These are phyloP conservation scores for Drosophila prostipennis DNA, from an alignment of 2,888 invertebrate genomes.

Conservation along the genomic window DNA sequence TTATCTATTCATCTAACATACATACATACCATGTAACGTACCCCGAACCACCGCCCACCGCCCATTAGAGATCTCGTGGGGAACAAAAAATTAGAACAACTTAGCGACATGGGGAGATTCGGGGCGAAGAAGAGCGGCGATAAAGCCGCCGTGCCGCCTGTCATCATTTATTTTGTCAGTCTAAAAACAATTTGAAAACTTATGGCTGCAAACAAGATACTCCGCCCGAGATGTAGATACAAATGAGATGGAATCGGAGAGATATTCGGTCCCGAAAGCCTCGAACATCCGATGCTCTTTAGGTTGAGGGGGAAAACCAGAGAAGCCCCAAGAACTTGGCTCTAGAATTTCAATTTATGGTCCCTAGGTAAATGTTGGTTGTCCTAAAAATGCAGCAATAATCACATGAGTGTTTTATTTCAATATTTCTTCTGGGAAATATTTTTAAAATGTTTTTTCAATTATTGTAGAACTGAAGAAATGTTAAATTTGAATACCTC, in stretches of 20 bases:
- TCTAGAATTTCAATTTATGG: slow-evolving; percentile 28
- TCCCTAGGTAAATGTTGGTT: neutral
- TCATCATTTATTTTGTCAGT: slow-evolving; percentile 79
- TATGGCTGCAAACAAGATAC: slow-evolving; percentile 76
- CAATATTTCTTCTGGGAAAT: neutral
- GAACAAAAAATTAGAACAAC: slow-evolving; percentile 77
- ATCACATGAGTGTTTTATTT: neutral
- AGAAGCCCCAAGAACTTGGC: neutral
- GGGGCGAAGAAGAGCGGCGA: slow-evolving; percentile 3
- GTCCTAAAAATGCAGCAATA: neutral
- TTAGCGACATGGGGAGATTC: slow-evolving; percentile 64
- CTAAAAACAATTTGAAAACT: slow-evolving; percentile 73
- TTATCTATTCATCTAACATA: slow-evolving; percentile 66
- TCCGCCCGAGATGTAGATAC: slow-evolving; percentile 58
- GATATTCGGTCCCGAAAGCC: slow-evolving; percentile 22
- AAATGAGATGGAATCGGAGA: slow-evolving; percentile 51
- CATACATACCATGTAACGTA: slow-evolving; percentile 40
- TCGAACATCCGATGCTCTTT: slow-evolving; percentile 34
- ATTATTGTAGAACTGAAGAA: neutral
- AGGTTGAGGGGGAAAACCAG: neutral
- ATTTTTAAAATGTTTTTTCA: neutral
- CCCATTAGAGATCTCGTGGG: slow-evolving; percentile 39
- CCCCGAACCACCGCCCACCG: neutral
- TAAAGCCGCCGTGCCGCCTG: slow-evolving; percentile 63
- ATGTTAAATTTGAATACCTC: neutral